Base-by-base conservation (phyloP, 1,140 invertebrate species). In the Drosophila quadrilineata region DNA sequence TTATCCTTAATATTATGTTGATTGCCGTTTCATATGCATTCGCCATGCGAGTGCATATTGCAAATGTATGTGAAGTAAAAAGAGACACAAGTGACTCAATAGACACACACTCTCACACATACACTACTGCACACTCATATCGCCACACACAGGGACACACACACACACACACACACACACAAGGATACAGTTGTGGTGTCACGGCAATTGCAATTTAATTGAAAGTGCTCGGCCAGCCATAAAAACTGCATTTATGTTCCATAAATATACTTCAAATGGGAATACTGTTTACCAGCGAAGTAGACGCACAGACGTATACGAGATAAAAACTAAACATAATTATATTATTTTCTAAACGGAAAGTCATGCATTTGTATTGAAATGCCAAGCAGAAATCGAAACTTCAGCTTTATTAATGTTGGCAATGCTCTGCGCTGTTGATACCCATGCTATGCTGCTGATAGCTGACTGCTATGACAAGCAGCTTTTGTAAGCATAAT, bases 141-240 rank as follows among this genome's bases (percentile, higher is more conserved):
- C n/a, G n/a, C n/a, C n/a, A n/a, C n/a, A n/a, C n/a, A n/a, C 33
- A 35, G n/a, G 21, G 4, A 49, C 45, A 33, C 36, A n/a, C 38
- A 19, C 6, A 22, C n/a, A 19, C 22, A 31, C 10, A 33, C n/a
- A 28, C 5, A 16, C 0, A 40, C 17, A 29, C 22, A 31, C 33
- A 56, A 19, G 16, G 43, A 29, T 12, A 29, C 16, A 8, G 12
- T 14, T n/a, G 22, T 41, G 35, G 28, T 19, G 33, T 66, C 60
- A 66, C 56, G 38, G 58, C 45, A 84, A 82, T 54, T 46, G 41
- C 71, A 68, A 71, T 85, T 71, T 85, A 85, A 84, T 85, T 77
- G 70, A 73, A 60, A 73, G 71, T 28, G 35, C 53, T 49, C 26
- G 24, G 16, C 36, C 28, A 48, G 28, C 36, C 26, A 36, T 50